These are phyloP conservation scores for Lucilia sericata DNA, from an alignment of 1,140 invertebrate genomes.

Conservation along the genomic window DNA sequence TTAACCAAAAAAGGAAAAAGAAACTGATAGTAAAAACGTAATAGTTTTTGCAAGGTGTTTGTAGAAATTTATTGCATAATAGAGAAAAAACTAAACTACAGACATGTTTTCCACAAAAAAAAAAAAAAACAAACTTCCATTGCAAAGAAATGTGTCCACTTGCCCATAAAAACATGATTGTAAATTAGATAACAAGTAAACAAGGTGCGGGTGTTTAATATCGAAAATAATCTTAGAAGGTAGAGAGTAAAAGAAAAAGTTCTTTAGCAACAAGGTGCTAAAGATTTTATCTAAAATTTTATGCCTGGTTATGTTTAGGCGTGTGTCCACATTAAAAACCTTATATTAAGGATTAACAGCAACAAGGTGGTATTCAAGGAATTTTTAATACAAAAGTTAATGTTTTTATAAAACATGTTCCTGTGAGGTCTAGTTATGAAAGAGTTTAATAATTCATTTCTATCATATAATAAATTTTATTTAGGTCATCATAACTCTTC, in stretches of 20 bases:
- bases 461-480: neutral
- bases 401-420: neutral
- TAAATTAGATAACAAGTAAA: neutral
- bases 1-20: conserved; percentile 6
- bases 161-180: neutral
- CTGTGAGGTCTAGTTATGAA: neutral
- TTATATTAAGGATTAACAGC: neutral
- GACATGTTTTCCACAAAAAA: neutral
- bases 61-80: conserved; percentile 7
- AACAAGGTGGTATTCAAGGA: neutral
- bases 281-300: neutral
- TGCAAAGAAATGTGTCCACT: neutral
- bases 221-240: neutral
- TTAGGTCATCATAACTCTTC: conserved; percentile 13
- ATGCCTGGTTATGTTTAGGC: neutral
- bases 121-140: neutral
- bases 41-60: conserved; percentile 17
- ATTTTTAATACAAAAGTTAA: neutral
- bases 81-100: neutral
- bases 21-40: neutral
- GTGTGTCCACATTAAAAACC: neutral
- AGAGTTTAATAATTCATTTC: neutral
- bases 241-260: neutral
- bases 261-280: conserved; percentile 3
- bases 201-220: conserved; percentile 21